Evolutionary conservation across 2,888 invertebrate genomes (phyloP).

Genomic region (Drosophila monieri): DNA sequence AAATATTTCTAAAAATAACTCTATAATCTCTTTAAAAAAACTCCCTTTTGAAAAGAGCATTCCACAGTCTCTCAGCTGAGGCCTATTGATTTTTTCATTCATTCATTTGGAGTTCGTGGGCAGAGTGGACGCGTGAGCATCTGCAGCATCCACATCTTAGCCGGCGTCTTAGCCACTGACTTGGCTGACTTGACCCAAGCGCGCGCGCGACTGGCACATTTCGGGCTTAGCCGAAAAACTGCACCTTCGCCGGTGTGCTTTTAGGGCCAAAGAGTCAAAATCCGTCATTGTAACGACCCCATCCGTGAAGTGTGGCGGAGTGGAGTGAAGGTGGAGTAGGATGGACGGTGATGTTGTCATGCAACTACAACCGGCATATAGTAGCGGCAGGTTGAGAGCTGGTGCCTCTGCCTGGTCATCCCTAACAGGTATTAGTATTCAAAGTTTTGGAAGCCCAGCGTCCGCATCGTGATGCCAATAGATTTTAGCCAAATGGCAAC

Average conservation of each 20-base stretch:
- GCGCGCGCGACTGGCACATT: constrained; percentile 40
- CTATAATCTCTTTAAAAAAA: not conserved
- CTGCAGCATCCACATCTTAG: constrained; percentile 31
- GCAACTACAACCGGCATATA: constrained; percentile 53
- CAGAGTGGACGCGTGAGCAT: constrained; percentile 43
- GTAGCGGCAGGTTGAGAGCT: constrained; percentile 24
- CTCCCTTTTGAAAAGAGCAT: constrained; percentile 11
- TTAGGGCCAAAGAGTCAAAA: constrained; percentile 73
- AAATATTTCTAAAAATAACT: not conserved
- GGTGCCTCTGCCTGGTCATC: constrained; percentile 60
- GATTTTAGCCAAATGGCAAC: constrained; percentile 60
- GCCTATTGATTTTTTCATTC: constrained; percentile 21
- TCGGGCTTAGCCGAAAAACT: constrained; percentile 59
- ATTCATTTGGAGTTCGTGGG: constrained; percentile 47
- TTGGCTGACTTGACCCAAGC: constrained; percentile 32
- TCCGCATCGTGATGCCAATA: constrained; percentile 70
- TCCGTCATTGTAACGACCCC: constrained; percentile 60
- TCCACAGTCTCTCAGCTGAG: not conserved
- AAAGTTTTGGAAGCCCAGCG: constrained; percentile 67
- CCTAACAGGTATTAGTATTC: constrained; percentile 69
- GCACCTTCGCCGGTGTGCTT: constrained; percentile 62
- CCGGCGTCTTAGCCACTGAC: constrained; percentile 16
- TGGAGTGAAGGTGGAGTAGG: constrained; percentile 6
- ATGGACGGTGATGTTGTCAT: constrained; percentile 65
- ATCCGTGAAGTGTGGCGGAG: constrained; percentile 28